phyloP scores from a whole-genome alignment of 2,113 vertebrate genomes.

The Candoia aspera region DNA sequence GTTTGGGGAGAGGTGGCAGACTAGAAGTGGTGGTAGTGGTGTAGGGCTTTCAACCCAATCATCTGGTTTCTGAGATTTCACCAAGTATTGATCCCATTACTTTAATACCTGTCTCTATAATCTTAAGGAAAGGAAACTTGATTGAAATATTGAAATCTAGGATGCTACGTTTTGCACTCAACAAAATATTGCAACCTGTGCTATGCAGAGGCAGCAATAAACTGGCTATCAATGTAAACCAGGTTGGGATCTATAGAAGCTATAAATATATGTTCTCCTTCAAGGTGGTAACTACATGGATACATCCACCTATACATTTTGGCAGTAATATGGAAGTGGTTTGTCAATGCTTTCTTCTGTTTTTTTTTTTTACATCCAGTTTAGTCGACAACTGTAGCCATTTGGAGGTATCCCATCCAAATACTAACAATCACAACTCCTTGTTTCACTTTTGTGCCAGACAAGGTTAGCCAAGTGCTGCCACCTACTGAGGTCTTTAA shows the following conservation, averaged over 20 bases:
- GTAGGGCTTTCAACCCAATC: neutral
- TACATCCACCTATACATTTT: neutral
- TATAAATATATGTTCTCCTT: neutral
- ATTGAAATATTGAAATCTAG: neutral
- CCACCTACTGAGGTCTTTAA: neutral
- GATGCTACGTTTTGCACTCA: no score
- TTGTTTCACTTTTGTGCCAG: neutral
- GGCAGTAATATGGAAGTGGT: neutral
- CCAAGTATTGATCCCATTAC: neutral
- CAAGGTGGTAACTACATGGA: neutral
- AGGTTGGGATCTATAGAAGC: accelerated
- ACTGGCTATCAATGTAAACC: neutral
- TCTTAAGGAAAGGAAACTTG: neutral
- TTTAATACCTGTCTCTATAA: neutral
- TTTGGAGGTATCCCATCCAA: neutral
- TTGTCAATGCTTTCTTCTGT: neutral
- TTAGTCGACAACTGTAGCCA: neutral
- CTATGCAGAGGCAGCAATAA: no score
- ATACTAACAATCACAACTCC: neutral
- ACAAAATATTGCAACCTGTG: neutral
- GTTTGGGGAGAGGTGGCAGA: neutral
- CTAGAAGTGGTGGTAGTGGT: neutral
- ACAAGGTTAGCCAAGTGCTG: neutral
- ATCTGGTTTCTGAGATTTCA: neutral
- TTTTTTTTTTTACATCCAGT: neutral